Evolutionary conservation across 2,113 vertebrate genomes (phyloP), one percentile per base, ranked within the genome.

Genomic region (Limnothrissa miodon): DNA sequence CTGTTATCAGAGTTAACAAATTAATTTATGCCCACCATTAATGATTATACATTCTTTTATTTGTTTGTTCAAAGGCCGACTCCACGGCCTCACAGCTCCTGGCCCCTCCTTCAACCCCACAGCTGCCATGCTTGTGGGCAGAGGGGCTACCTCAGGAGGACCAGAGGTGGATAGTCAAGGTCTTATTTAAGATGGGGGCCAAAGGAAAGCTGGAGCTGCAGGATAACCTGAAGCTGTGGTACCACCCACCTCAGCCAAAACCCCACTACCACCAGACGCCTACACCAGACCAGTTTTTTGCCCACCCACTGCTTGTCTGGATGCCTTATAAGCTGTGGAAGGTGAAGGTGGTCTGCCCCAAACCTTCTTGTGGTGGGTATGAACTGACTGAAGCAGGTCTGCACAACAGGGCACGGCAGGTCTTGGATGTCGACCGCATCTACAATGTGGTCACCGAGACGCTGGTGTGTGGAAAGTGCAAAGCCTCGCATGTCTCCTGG

Each of bases 381-480:
- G 70, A 81, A 3, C 21, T 85, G 0, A 78, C 82, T 25, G 80
- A 78, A 45, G 83, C 46, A 0, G 78, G 81, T 7, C 51, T 81
- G 29, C 83, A 84, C 81, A 84, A 84, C 79, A 84, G 85, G 66
- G 45, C 81, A 79, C 5, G 45, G 8, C 62, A 33, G 48, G 78
- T 84, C 21, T 39, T 85, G 7, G 84, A 85, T 19, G 8, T 84
- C 11, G 78, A 87, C 36, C 39, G 66, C 13, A 56, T 15, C 9
- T 87, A 85, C 39, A 84, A 83, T 33, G 45, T 85, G 80, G 80
- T 82, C 15, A 84, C 82, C 59, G 84, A 86, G 66, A 82, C 87
- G 0, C 87, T 87, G 2, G 82, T 53, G 36, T 86, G 84, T 66
- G 44, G 29, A 46, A 84, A 84, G 29, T 87, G 87, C 51, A 84